These are phyloP conservation scores for Phocides pigmalion DNA, from an alignment of 1,140 invertebrate genomes.

Conservation along the genomic window DNA sequence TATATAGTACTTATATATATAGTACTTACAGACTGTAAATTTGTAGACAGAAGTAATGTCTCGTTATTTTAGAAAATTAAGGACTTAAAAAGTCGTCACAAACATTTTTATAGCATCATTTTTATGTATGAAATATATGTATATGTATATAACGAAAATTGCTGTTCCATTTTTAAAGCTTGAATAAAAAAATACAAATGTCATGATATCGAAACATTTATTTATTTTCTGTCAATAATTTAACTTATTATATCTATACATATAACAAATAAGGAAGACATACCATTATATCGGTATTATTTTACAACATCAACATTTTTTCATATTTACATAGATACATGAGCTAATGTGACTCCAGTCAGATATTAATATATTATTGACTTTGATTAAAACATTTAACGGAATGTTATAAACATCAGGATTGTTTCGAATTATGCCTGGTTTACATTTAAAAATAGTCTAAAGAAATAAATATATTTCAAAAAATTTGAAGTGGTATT, in stretches of 20 bases:
- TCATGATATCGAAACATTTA: slow-evolving; percentile 75
- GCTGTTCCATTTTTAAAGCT: neutral
- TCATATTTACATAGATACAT: slow-evolving; percentile 78
- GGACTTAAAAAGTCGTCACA: too few species aligned
- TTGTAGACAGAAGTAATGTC: too few species aligned
- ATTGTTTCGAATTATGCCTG: too few species aligned
- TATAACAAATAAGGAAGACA: slow-evolving; percentile 81
- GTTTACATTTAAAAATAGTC: too few species aligned
- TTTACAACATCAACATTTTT: slow-evolving; percentile 69
- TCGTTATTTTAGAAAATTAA: too few species aligned
- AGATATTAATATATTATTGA: neutral
- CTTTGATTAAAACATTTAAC: too few species aligned
- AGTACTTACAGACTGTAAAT: too few species aligned
- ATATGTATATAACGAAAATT: neutral
- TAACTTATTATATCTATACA: slow-evolving; percentile 77
- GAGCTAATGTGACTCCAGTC: slow-evolving; percentile 17
- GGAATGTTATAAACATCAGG: too few species aligned
- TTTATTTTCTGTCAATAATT: slow-evolving; percentile 80
- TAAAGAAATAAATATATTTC: too few species aligned
- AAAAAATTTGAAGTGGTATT: too few species aligned
- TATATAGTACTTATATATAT: too few species aligned
- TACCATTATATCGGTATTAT: slow-evolving; percentile 58
- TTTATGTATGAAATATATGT: neutral
- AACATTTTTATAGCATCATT: too few species aligned
- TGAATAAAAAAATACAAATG: slow-evolving; percentile 19